A percentile compares a stretch with the other conserved stretches of the same genome.
Conservation (phyloP, 2,888 invertebrate genomes). For the Chouioia cunea region DNA sequence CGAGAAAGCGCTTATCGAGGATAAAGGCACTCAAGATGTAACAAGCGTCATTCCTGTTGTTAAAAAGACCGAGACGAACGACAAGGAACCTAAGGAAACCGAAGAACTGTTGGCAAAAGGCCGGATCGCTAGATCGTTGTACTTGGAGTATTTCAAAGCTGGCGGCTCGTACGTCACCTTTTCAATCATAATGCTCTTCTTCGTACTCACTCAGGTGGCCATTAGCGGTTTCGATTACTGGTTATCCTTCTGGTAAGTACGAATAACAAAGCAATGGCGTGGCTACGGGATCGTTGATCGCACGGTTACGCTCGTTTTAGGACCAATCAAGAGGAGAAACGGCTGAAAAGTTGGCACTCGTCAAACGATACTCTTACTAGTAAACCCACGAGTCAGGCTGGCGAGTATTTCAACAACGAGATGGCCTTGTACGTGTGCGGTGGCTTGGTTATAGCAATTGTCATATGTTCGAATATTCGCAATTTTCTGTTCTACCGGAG, state of each 20-base stretch:
- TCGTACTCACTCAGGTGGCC: slow-evolving; percentile 77
- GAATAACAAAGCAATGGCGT: too few species aligned
- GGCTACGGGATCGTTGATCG: too few species aligned
- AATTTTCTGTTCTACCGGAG: slow-evolving; percentile 75
- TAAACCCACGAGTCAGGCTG: too few species aligned
- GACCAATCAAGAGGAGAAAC: slow-evolving; percentile 23
- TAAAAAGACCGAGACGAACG: slow-evolving; percentile 4
- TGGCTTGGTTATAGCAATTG: slow-evolving; percentile 69
- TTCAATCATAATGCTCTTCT: slow-evolving; percentile 70
- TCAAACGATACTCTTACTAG: neutral
- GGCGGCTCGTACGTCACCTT: slow-evolving; percentile 75
- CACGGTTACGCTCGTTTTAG: too few species aligned
- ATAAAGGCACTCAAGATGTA: neutral
- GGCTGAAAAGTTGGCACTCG: neutral
- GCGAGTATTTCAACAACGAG: slow-evolving; percentile 42
- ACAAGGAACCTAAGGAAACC: slow-evolving; percentile 70
- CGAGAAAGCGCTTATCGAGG: neutral
- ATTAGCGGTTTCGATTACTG: slow-evolving; percentile 83
- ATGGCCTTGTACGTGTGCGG: slow-evolving; percentile 71
- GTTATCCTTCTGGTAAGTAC: slow-evolving; percentile 80
- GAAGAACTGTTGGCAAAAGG: slow-evolving; percentile 78
- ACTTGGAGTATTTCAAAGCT: slow-evolving; percentile 78
- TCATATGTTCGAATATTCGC: slow-evolving; percentile 61
- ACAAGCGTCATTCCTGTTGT: neutral
- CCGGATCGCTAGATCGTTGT: slow-evolving; percentile 74